A percentile compares a stretch with the other conserved stretches of the same genome.
These are phyloP conservation scores for Caretta caretta DNA, from an alignment of 2,113 vertebrate genomes.

Conservation along the genomic window DNA sequence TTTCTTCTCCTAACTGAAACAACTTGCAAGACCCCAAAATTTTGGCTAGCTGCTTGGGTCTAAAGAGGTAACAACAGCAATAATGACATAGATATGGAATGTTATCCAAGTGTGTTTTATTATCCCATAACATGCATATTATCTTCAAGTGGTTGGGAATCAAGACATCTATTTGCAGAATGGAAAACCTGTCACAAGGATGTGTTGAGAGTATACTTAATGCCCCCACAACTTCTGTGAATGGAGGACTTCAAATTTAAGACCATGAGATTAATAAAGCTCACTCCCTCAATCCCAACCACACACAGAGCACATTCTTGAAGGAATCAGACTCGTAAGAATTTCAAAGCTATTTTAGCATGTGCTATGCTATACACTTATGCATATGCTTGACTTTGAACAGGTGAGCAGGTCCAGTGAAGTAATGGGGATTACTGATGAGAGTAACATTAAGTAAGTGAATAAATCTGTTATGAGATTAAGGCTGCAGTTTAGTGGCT, in stretches of 20 bases:
- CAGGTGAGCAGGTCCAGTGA: neutral
- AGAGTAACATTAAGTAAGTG: accelerated
- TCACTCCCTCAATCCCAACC: neutral
- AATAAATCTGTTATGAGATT: neutral
- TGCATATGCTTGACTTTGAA: neutral
- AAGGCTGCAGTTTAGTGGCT: accelerated
- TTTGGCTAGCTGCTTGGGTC: too few species aligned
- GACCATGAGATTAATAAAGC: neutral
- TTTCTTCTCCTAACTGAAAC: too few species aligned
- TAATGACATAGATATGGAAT: neutral
- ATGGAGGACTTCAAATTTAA: neutral
- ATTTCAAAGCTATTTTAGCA: neutral
- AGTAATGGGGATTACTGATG: neutral
- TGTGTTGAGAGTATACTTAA: neutral
- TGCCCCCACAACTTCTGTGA: neutral
- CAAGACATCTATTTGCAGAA: neutral
- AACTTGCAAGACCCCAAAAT: too few species aligned
- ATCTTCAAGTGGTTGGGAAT: neutral
- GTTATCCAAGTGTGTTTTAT: neutral
- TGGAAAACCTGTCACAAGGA: neutral
- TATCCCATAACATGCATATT: neutral
- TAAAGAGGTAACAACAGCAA: neutral
- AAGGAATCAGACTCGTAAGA: neutral
- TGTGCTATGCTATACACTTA: neutral
- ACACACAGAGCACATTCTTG: neutral